Percentiles rank a stretch among this genome's conserved stretches.
These are phyloP conservation scores for Trididemnum miniatum DNA, from an alignment of 23 tunicate species.

Conservation along the genomic window DNA sequence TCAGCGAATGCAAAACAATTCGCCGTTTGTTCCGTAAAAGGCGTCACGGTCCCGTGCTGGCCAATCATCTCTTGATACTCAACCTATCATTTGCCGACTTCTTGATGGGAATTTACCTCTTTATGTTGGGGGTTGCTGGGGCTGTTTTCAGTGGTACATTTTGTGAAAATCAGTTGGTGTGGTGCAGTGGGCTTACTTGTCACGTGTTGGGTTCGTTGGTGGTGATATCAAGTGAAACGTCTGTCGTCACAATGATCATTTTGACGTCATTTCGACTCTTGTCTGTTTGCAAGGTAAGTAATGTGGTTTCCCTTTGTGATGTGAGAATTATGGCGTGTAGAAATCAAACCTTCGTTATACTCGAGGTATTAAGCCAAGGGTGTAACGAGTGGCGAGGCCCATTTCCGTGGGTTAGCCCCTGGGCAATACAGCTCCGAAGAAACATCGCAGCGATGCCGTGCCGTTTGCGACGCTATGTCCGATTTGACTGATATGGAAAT, in stretches of 20 bases:
- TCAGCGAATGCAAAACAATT: background rate
- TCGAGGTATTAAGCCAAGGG: too few relatives aligned
- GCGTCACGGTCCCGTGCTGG: background rate
- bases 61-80: slow-evolving; percentile 28
- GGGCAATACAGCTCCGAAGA: too few relatives aligned
- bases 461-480: too few relatives aligned
- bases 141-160: background rate
- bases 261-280: slow-evolving; percentile 46
- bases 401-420: slow-evolving; percentile 19
- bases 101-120: slow-evolving; percentile 49
- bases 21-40: background rate
- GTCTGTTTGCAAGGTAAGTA: slow-evolving; percentile 25
- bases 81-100: slow-evolving; percentile 52
- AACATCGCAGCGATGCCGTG: background rate
- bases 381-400: background rate
- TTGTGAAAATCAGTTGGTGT: slow-evolving; percentile 13
- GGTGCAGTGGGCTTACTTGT: slow-evolving; percentile 37
- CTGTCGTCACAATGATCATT: slow-evolving; percentile 32
- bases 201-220: slow-evolving; percentile 33
- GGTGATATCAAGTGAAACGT: slow-evolving; percentile 51
- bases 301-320: too few relatives aligned
- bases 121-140: slow-evolving; percentile 20
- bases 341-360: too few relatives aligned
- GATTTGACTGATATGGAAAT: too few relatives aligned
- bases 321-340: too few relatives aligned